Evolutionary conservation across 2,888 invertebrate genomes (phyloP), one percentile per base, ranked within the genome.

Genomic region (Acleris holmiana): DNA sequence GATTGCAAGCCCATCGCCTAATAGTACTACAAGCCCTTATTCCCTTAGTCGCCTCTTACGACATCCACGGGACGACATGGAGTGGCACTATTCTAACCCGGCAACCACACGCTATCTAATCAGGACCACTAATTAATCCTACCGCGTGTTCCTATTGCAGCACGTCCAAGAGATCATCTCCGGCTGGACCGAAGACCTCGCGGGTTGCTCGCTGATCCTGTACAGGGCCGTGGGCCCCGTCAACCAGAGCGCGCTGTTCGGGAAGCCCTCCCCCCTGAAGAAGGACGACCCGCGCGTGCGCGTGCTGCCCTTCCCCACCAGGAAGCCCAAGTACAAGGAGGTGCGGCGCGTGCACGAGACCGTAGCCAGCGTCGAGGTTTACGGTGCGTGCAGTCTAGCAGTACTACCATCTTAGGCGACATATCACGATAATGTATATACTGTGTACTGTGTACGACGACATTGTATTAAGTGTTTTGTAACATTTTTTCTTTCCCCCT

Each of bases 281-380:
- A 93, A 94, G 71, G 93, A 89, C 4, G 96, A 96, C 76, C 73
- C 84, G 1, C 88, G 96, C 66, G 82, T 97, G 8, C 86, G 96
- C 71, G 94, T 93, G 19, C 93, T 98, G 69, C 98, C 98, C 0
- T 97, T 98, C 85, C 95, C 96, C 0, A 97, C 98, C 0, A 92
- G 95, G 71, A 94, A 97, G 72, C 96, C 98, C 0, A 97, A 97
- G 0, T 96, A 95, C 74, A 95, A 94, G 58, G 98, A 98, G 89
- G 94, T 97, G 1, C 94, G 95, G 78, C 89, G 97, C 67, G 95
- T 97, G 0, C 95, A 96, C 72, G 93, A 94, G 57, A 89, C 95
- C 51, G 86, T 98, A 7, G 93, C 95, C 19, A 93, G 94, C 58
- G 85, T 95, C 49, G 94, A 94, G 75, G 92, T 96, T 41, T 96